Evolutionary conservation across 2,113 vertebrate species (phyloP).

Genomic region (Sapayoa aenigma): DNA sequence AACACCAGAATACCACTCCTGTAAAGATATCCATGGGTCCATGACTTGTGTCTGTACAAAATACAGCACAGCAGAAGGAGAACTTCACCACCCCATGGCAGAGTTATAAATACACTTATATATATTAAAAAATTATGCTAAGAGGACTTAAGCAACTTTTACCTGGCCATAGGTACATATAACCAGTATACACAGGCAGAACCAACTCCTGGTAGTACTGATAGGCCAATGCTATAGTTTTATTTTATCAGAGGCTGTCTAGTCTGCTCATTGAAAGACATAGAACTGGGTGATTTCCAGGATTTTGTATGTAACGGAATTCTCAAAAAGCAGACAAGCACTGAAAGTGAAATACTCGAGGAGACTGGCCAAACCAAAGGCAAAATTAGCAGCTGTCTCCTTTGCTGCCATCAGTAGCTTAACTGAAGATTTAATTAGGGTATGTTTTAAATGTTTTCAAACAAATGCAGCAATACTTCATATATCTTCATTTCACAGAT

Average conservation of each 20-base stretch:
- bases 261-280: neutral
- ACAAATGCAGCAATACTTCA: neutral
- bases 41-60: neutral
- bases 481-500: neutral
- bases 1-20: neutral
- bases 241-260: neutral
- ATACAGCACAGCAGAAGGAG: neutral
- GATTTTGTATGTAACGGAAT: neutral
- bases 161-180: neutral
- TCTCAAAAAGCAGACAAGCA: neutral
- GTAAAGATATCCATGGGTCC: too few species aligned
- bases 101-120: neutral
- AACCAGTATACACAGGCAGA: neutral
- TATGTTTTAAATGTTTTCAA: neutral
- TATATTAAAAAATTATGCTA: neutral
- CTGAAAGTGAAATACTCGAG: neutral
- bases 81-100: neutral
- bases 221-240: neutral
- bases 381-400: neutral
- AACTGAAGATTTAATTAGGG: neutral
- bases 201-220: neutral
- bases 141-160: neutral
- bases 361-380: neutral
- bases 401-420: neutral
- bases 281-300: neutral